Conservation (phyloP, 2,888 invertebrate species). For the Aphodius granarius region DNA sequence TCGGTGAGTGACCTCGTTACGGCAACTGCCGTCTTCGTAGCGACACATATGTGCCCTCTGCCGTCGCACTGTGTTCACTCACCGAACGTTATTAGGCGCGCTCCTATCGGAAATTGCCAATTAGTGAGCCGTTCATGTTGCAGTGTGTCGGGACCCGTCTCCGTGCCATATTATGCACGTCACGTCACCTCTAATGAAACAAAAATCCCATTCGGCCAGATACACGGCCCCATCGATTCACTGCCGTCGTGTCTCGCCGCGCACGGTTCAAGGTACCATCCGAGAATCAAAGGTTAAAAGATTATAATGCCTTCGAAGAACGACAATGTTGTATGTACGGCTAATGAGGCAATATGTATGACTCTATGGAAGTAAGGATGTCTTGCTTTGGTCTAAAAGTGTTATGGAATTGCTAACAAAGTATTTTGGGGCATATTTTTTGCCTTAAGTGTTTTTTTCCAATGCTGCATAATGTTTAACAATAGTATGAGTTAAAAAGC, state of each 20-base stretch:
- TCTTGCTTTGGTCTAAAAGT: no score
- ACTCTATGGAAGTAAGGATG: background rate
- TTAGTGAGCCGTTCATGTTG: slow-evolving; percentile 40
- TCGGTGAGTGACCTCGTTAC: slow-evolving; percentile 14
- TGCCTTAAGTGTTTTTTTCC: no score
- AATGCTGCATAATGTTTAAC: no score
- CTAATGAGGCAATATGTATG: background rate
- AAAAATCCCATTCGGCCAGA: slow-evolving; percentile 2
- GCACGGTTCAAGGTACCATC: background rate
- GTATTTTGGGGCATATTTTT: no score
- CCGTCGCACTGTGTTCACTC: background rate
- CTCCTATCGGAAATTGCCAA: slow-evolving; percentile 48
- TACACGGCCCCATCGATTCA: background rate
- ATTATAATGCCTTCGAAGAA: background rate
- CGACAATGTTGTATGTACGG: background rate
- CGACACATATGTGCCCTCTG: background rate
- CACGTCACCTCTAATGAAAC: slow-evolving; percentile 24
- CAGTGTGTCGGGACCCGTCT: slow-evolving; percentile 10
- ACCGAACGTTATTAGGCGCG: slow-evolving; percentile 41
- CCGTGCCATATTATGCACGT: slow-evolving; percentile 25
- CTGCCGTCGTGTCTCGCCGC: background rate
- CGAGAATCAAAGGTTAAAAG: background rate
- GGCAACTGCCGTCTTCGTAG: background rate
- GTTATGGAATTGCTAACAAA: no score
- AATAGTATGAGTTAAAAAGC: no score